A percentile compares a stretch with the other conserved stretches of the same genome.
Evolutionary conservation across 2,113 vertebrate genomes (phyloP).

Genomic region (Lepus timidus): DNA sequence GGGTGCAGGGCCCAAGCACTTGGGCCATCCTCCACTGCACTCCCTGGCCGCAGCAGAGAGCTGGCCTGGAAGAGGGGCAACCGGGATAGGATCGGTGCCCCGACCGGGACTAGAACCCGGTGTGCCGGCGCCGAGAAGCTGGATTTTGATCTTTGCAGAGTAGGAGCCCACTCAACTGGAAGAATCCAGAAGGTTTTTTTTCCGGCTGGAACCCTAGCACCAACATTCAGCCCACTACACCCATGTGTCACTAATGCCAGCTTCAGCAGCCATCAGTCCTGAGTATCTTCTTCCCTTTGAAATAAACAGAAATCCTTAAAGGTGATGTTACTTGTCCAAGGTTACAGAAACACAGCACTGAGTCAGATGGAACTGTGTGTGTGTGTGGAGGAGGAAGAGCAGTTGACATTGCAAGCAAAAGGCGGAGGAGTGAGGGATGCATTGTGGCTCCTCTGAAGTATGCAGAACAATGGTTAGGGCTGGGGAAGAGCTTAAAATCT

Average conservation of each 20-base stretch:
- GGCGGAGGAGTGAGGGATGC: neutral
- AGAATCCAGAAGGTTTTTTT: neutral
- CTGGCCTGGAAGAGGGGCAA: too few species aligned
- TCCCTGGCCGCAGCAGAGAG: too few species aligned
- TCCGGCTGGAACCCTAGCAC: neutral
- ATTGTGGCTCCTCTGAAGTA: neutral
- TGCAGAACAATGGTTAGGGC: neutral
- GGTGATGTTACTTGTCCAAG: constrained; percentile 36
- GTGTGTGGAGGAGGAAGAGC: neutral
- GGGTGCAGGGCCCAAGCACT: too few species aligned
- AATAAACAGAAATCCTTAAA: constrained; percentile 30
- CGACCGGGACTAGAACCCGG: too few species aligned
- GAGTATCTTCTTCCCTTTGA: neutral
- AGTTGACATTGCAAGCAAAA: neutral
- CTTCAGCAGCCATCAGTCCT: neutral
- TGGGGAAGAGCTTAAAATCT: neutral
- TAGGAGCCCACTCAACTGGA: neutral
- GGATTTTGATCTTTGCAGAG: neutral
- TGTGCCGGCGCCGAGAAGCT: neutral
- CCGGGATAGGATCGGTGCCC: too few species aligned
- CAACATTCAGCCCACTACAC: neutral
- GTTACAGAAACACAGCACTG: constrained; percentile 57
- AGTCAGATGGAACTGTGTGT: constrained; percentile 15
- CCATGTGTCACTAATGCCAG: neutral
- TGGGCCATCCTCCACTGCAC: too few species aligned